Base-by-base conservation (phyloP, 2,797 vertebrate species). In the Macrochelys suwanniensis region DNA sequence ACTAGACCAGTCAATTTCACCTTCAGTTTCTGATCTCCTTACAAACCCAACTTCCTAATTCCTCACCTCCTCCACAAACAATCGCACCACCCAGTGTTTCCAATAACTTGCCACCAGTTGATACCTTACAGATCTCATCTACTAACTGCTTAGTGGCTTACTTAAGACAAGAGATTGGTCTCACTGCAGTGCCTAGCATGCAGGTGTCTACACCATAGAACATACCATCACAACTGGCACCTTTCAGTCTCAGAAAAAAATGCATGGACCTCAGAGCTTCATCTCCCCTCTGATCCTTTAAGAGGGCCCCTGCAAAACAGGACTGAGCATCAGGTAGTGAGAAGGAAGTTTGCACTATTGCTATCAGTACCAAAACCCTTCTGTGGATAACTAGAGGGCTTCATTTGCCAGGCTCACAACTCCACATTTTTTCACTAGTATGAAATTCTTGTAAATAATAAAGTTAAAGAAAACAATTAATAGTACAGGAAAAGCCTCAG, bases 1-100 rank as follows among this genome's bases (percentile, higher is more conserved):
- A 92, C 1, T 76, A 89, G 93, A 54, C 53, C 57, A 83, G 79
- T 23, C 84, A 92, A 94, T 95, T 96, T 93, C 92, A 95, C 59
- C 87, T 90, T 89, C 87, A 4, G 42, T 71, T 93, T 54, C 86
- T 57, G 65, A 57, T 25, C 57, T 51, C 83, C 92, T 81, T 79
- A 2, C 0, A 56, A 53, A 12, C 7, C 8, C 57, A 84, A 42
- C 11, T 3, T 0, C 26, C 80, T 56, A 82, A 45, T 82, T 90
- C 1, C 1, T 37, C 68, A 37, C 78, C 33, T 80, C 78, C 80
- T 0, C 0, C 37, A 86, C 68, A 49, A 13, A 15, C 12, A 21
- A 49, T 33, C 37, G n/a, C 79, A 26, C 54, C 53, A 76, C 76
- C 68, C 5, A 11, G 8, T 15, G 59, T 12, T 92, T 50, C 56